These are phyloP conservation scores for Callionymus lyra DNA, from an alignment of 2,113 vertebrate species.

Conservation along the genomic window DNA sequence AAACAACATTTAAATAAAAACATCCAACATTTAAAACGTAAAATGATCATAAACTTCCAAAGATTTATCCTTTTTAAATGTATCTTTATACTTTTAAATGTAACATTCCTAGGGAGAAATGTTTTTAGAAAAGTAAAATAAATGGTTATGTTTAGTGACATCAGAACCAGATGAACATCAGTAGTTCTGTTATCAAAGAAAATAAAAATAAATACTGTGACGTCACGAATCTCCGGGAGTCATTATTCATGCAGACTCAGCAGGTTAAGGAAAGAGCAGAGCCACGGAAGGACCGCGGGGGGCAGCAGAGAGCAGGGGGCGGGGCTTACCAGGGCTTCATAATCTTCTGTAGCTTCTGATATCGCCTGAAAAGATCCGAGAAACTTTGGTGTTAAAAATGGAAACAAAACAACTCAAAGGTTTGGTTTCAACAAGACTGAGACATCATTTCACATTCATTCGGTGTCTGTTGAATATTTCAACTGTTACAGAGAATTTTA, in stretches of 20 bases:
- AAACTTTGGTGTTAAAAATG: constrained; percentile 75
- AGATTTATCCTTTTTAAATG: not conserved
- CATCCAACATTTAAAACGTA: constrained; percentile 39
- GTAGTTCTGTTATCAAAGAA: constrained; percentile 32
- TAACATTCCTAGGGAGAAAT: not conserved
- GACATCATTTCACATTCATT: no score
- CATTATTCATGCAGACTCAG: constrained; percentile 73
- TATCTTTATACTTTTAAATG: not conserved
- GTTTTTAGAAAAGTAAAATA: constrained; percentile 33
- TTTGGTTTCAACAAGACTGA: constrained; percentile 7
- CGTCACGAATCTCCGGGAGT: constrained; percentile 33
- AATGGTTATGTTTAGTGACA: no score
- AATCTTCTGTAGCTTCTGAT: constrained; percentile 99
- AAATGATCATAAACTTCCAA: not conserved
- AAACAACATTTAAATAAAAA: no score
- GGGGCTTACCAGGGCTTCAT: constrained; percentile 99
- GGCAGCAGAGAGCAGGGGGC: constrained; percentile 5
- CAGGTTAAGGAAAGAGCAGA: constrained; percentile 64
- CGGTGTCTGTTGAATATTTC: no score
- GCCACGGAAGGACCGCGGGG: constrained; percentile 52
- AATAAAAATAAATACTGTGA: constrained; percentile 36
- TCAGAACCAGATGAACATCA: constrained; percentile 54
- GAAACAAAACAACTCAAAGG: constrained; percentile 26
- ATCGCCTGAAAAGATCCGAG: constrained; percentile 90
- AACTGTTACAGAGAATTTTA: no score